Base-by-base conservation (phyloP, 2,113 vertebrate genomes). In the Capreolus pygargus region DNA sequence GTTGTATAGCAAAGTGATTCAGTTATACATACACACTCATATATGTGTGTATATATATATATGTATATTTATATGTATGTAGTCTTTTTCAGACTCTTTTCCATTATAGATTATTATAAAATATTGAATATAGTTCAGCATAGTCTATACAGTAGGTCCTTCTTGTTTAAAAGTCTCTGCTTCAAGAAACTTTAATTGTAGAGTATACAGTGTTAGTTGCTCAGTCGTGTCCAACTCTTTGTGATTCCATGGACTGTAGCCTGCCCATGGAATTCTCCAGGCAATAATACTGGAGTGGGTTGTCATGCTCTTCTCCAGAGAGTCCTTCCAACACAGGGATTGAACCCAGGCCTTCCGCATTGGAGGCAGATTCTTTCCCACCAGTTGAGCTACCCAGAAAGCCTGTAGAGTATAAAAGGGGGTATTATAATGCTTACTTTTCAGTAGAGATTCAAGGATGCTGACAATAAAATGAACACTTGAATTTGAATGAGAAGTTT, bases 131-230 rank as follows among this genome's bases (percentile, higher is more conserved):
- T 50, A 50, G 78, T 81, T 50, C 47, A 74, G 21, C 70, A 74
- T n/a, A 74, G 70, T 14, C 78, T 50, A 33, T 10, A 50, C 16
- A 50, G 28, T 81, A 50, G 27, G 28, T 47, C 14, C 3, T 47
- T 47, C 39, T 78, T 78, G 14, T 91, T 91, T 27, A 64, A 85
- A 90, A 76, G 39, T 93, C 39, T 84, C 57, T 58, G 43, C 61
- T 92, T 89, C 64, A 47, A n/a, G 23, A 27, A 97, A 92, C 74
- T 86, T 27, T 88, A 52, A 70, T 25, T 47, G 17, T 47, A 45
- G 10, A 85, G 6, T 28, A 45, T 50, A 9, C 6, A 36, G 64
- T 70, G n/a, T 70, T 58, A 27, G 57, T 27, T 70, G 19, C 64
- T 70, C n/a, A 36, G 64, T 5, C 19, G 6, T 70, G 9, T 70